phyloP scores from a whole-genome alignment of 2,888 invertebrate genomes.

The Beris chalybata region DNA sequence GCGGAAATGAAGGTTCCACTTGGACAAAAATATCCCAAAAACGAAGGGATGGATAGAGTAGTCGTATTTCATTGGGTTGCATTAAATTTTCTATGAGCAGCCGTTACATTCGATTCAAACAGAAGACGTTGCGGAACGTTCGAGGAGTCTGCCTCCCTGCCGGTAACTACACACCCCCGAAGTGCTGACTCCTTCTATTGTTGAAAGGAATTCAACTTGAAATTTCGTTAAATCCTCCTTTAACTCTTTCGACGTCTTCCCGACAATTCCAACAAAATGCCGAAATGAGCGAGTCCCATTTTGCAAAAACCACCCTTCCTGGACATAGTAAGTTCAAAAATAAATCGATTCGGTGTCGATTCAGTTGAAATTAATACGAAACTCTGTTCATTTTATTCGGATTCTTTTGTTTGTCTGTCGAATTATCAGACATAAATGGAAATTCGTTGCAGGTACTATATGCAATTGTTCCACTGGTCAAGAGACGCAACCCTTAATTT shows the following conservation, averaged over 20 bases:
- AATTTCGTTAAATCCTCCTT: constrained; percentile 6
- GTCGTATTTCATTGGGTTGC: neutral
- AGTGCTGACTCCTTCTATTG: neutral
- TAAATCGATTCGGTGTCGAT: constrained; percentile 23
- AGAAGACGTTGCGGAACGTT: neutral
- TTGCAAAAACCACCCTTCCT: constrained; percentile 1
- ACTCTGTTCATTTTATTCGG: constrained; percentile 5
- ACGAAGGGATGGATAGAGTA: neutral
- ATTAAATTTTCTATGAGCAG: neutral
- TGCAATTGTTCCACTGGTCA: neutral
- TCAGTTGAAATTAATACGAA: constrained; percentile 27
- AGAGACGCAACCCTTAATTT: constrained; percentile 18
- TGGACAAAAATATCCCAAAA: constrained; percentile 22
- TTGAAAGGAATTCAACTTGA: constrained; percentile 16
- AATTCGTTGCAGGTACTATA: neutral
- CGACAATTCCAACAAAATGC: neutral
- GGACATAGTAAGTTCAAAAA: neutral
- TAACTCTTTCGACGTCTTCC: constrained; percentile 1
- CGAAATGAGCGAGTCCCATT: constrained; percentile 13
- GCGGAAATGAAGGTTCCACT: constrained; percentile 35
- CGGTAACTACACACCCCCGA: neutral
- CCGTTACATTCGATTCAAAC: neutral
- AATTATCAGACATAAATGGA: constrained; percentile 7
- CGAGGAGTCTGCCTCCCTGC: neutral
- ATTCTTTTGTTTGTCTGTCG: neutral